Evolutionary conservation across 1,140 invertebrate genomes (phyloP).

Genomic region (Formica exsecta): DNA sequence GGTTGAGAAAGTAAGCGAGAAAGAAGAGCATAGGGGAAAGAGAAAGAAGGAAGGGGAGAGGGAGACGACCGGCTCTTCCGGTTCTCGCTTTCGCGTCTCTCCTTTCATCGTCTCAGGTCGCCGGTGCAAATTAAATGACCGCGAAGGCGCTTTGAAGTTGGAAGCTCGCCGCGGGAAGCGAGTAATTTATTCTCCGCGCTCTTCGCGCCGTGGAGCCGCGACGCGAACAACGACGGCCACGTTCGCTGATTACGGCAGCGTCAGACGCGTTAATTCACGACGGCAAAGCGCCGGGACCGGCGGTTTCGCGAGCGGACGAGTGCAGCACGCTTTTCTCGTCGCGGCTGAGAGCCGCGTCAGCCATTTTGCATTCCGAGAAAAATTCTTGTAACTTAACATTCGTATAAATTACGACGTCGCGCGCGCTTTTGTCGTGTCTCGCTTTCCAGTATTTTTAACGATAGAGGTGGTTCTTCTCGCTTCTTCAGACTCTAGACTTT

Average conservation of each 20-base stretch:
- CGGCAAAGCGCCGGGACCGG: constrained; percentile 7
- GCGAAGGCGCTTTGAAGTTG: constrained; percentile 67
- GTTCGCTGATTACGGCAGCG: constrained; percentile 71
- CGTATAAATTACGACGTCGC: neutral
- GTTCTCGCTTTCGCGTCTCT: constrained; percentile 12
- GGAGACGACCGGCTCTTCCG: neutral
- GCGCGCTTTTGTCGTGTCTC: neutral
- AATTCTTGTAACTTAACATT: constrained; percentile 4
- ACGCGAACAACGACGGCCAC: constrained; percentile 49
- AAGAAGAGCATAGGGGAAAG: neutral
- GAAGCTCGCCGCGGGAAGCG: constrained; percentile 26
- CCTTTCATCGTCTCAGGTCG: constrained; percentile 27
- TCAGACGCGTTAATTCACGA: constrained; percentile 69
- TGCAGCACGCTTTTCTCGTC: neutral
- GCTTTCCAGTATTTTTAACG: neutral
- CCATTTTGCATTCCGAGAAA: neutral
- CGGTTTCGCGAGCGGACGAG: constrained; percentile 14
- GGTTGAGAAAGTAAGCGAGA: neutral
- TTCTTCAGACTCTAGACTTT: neutral
- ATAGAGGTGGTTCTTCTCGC: too few species aligned
- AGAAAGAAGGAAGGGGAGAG: neutral
- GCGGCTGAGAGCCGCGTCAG: neutral
- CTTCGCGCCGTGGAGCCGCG: neutral
- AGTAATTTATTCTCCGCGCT: constrained; percentile 68
- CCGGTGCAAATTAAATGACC: constrained; percentile 70